phyloP scores from a whole-genome alignment of 2,888 invertebrate genomes.

The Megastigmus dorsalis region DNA sequence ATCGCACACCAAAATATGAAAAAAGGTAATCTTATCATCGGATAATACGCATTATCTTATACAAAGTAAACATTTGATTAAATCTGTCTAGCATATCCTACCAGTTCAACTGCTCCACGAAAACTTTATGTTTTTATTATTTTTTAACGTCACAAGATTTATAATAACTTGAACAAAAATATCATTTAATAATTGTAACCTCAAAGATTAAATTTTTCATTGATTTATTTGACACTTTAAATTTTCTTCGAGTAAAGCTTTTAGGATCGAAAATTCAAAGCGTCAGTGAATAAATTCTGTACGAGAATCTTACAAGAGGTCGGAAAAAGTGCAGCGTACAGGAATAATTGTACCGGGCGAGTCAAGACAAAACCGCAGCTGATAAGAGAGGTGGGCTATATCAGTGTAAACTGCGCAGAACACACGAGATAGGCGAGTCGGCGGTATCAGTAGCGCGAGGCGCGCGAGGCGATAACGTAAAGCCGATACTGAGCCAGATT shows the following conservation, averaged over 20 bases:
- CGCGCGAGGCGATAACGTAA: constrained; percentile 26
- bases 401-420: constrained; percentile 53
- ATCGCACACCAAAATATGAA: no score
- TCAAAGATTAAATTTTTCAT: neutral
- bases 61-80: no score
- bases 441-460: constrained; percentile 6
- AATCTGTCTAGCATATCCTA: no score
- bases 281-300: no score
- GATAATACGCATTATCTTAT: no score
- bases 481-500: constrained; percentile 31
- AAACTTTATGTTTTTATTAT: no score
- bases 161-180: neutral
- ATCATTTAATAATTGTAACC: neutral
- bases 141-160: no score
- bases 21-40: no score
- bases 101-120: no score
- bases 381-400: constrained; percentile 42
- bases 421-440: constrained; percentile 40
- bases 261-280: neutral
- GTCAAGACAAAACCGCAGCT: constrained; percentile 21
- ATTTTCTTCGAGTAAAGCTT: neutral
- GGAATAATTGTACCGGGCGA: neutral
- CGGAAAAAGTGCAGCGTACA: constrained; percentile 17
- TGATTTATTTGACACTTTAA: neutral
- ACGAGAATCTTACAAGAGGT: no score